Conservation (phyloP, 2,113 vertebrate genomes). For the Pterocles gutturalis region DNA sequence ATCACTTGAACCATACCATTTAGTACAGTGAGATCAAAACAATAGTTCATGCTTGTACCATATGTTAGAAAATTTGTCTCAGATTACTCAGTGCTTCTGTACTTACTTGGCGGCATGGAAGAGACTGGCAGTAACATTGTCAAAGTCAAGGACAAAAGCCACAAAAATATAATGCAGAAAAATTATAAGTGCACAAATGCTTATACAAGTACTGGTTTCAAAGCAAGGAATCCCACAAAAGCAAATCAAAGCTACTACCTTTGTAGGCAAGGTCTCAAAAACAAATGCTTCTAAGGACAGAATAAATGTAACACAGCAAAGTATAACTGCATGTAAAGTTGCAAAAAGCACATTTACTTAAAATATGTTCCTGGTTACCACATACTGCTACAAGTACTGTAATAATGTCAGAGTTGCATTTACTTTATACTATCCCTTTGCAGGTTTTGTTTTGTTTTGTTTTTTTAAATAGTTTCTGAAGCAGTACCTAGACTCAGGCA, state of each 20-base stretch:
- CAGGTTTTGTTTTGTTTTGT: background rate
- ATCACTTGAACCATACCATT: background rate
- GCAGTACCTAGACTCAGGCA: background rate
- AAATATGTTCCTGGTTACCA: background rate
- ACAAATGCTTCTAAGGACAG: background rate
- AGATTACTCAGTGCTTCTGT: constrained; percentile 1
- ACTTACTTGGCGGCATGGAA: constrained; percentile 99
- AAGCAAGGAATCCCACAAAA: background rate
- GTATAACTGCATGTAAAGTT: background rate
- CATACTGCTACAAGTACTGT: background rate
- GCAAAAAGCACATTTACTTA: background rate
- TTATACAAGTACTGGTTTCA: background rate
- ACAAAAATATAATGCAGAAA: background rate
- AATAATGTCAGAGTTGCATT: background rate
- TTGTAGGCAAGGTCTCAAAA: background rate
- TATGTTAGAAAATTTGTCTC: background rate
- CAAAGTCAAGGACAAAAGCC: constrained; percentile 83
- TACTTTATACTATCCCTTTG: background rate
- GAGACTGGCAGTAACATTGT: constrained; percentile 80
- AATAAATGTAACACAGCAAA: background rate
- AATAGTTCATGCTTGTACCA: background rate
- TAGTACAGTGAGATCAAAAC: background rate
- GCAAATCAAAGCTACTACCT: background rate
- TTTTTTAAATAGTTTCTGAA: background rate
- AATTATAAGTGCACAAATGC: background rate